Evolutionary conservation across 2,797 vertebrate genomes (phyloP).

Genomic region (Pachyuromys duprasi): DNA sequence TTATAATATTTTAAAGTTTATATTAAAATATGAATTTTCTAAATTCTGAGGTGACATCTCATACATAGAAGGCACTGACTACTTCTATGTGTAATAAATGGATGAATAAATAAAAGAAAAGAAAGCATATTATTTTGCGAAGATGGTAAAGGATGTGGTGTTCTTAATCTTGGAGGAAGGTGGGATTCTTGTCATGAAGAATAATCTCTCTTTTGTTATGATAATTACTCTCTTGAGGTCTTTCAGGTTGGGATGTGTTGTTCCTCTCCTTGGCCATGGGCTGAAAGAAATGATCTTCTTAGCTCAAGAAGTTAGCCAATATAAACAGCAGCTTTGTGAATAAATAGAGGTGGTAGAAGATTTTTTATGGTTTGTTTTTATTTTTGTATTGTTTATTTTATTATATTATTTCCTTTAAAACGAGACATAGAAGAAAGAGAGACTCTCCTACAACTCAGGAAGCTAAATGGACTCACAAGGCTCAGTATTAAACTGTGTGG

Average conservation of each 20-base stretch:
- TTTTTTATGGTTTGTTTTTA: not conserved
- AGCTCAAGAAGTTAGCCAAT: not conserved
- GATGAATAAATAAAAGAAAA: not conserved
- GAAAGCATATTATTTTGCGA: conserved; percentile 28
- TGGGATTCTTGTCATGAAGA: not conserved
- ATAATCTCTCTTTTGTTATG: not conserved
- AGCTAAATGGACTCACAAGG: not conserved
- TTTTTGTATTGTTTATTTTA: not conserved
- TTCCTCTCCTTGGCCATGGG: not conserved
- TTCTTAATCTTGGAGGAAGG: not conserved
- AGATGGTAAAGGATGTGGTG: not conserved
- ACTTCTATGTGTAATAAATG: not conserved
- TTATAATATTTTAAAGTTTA: conserved; percentile 35
- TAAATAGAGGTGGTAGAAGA: not conserved
- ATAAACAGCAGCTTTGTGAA: not conserved
- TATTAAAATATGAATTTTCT: conserved; percentile 2
- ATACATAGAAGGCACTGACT: not conserved
- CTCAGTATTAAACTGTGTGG: not conserved
- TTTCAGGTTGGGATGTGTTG: not conserved
- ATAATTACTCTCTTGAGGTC: not conserved
- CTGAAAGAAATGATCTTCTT: not conserved
- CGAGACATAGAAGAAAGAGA: not conserved
- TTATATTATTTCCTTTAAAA: not conserved
- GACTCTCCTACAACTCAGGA: not conserved
- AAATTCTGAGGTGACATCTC: not conserved